A percentile compares a stretch with the other conserved stretches of the same genome.
These are phyloP conservation scores for Enteromius argenteus DNA, from an alignment of 2,797 vertebrate species.

Conservation along the genomic window DNA sequence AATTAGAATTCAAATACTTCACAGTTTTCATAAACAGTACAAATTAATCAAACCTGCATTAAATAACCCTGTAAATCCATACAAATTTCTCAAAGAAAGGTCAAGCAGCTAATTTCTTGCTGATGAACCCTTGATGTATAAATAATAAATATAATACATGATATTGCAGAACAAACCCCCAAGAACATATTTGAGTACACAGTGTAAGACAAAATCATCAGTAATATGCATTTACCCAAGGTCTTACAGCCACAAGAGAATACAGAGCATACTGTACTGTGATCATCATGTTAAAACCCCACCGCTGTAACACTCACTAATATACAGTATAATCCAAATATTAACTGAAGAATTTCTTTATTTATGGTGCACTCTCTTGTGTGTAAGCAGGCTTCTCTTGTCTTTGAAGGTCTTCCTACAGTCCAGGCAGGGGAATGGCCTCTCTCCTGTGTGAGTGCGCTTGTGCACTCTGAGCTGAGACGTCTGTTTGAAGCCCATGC, in stretches of 20 bases:
- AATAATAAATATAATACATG: not conserved
- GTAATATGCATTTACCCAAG: not conserved
- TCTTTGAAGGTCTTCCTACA: slow-evolving; percentile 60
- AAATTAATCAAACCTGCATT: not conserved
- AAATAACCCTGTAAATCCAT: not conserved
- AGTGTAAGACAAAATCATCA: not conserved
- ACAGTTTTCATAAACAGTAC: not conserved
- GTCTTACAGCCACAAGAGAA: not conserved
- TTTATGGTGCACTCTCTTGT: slow-evolving; percentile 53
- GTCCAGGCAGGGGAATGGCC: slow-evolving; percentile 55
- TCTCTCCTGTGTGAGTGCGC: slow-evolving; percentile 60
- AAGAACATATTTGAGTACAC: not conserved
- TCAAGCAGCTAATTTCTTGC: not conserved
- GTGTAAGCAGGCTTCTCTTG: slow-evolving; percentile 60
- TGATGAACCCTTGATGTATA: not conserved
- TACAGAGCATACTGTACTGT: not conserved
- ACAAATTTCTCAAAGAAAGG: not conserved
- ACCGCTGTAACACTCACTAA: not conserved
- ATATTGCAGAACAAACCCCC: not conserved
- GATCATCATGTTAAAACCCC: not conserved
- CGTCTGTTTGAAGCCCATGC: slow-evolving; percentile 55
- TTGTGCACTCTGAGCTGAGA: slow-evolving; percentile 50
- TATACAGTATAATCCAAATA: not conserved
- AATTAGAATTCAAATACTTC: not conserved
- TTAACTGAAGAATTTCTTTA: not conserved